Conservation (phyloP, 2,113 vertebrate species). For the Notarius quadriscutis region DNA sequence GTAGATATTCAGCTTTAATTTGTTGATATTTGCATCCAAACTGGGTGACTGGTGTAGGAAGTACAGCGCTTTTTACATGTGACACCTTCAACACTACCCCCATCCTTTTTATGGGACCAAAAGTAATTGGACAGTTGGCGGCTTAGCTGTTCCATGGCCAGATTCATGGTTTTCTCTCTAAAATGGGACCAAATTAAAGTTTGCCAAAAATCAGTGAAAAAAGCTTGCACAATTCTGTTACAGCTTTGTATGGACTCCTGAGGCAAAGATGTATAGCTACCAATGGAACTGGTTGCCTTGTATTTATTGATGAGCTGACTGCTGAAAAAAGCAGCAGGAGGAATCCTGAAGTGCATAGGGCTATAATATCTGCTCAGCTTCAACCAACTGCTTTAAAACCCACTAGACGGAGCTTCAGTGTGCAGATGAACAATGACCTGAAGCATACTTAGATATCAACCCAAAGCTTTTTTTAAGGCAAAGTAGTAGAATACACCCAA, state of each 20-base stretch:
- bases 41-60: not conserved
- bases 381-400: not conserved
- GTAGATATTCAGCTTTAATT: not conserved
- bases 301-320: not conserved
- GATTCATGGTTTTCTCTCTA: not conserved
- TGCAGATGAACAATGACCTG: not conserved
- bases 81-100: too few species aligned
- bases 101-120: not conserved
- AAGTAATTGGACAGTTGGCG: not conserved
- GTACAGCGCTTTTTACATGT: not conserved
- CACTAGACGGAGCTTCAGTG: not conserved
- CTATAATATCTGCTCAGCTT: not conserved
- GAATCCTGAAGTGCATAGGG: not conserved
- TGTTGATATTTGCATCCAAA: not conserved
- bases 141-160: not conserved
- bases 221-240: not conserved
- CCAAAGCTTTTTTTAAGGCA: not conserved
- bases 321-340: not conserved
- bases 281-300: not conserved
- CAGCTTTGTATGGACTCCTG: too few species aligned
- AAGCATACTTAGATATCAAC: not conserved
- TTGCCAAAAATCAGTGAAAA: not conserved
- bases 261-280: too few species aligned
- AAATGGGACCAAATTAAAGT: not conserved
- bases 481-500: not conserved